These are phyloP conservation scores for Chaetodon trifascialis DNA, from an alignment of 2,113 vertebrate genomes.

Conservation along the genomic window DNA sequence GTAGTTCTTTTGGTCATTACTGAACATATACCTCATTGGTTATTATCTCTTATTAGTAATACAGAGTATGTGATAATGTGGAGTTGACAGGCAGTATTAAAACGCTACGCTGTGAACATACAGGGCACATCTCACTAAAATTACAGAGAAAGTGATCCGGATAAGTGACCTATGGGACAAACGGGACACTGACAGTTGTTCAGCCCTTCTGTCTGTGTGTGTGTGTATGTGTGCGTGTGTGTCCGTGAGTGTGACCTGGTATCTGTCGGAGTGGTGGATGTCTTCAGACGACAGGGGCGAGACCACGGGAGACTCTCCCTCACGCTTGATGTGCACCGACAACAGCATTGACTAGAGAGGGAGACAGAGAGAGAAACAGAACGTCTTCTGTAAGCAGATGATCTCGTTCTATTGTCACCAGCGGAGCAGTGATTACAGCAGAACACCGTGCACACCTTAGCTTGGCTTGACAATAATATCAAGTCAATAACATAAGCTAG, in stretches of 20 bases:
- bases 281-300: slow-evolving; percentile 98
- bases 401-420: slow-evolving; percentile 45
- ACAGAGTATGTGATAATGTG: no score
- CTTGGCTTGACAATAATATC: neutral
- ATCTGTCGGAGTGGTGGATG: slow-evolving; percentile 99
- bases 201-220: slow-evolving; percentile 7
- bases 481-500: neutral
- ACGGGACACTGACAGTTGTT: neutral
- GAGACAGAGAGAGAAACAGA: slow-evolving; percentile 17
- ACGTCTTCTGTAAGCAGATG: slow-evolving; percentile 53
- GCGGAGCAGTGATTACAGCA: slow-evolving; percentile 17
- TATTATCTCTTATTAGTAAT: no score
- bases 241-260: slow-evolving; percentile 89
- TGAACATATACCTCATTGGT: no score
- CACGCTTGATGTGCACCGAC: slow-evolving; percentile 98
- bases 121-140: neutral
- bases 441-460: neutral
- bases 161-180: neutral
- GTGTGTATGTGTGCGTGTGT: slow-evolving; percentile 47
- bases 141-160: neutral
- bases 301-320: slow-evolving; percentile 97
- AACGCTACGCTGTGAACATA: neutral
- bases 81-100: no score
- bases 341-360: slow-evolving; percentile 94
- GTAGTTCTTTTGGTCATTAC: neutral